Conservation (phyloP, 2,797 vertebrate species). For the Cichlasoma orientale region DNA sequence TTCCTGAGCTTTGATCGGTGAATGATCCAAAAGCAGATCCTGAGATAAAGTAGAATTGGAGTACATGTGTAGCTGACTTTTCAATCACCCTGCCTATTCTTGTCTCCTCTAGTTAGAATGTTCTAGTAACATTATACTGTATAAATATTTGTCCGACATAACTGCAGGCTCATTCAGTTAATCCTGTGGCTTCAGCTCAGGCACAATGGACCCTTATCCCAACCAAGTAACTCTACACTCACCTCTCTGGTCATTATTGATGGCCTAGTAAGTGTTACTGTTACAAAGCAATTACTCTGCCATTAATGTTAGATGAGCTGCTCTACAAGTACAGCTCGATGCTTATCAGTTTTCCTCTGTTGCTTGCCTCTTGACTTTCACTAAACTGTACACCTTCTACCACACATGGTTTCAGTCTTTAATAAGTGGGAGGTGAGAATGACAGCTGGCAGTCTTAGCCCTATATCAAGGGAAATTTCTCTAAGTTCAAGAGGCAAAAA, state of each 20-base stretch:
- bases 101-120: constrained; percentile 75
- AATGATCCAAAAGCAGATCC: constrained; percentile 68
- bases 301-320: constrained; percentile 85
- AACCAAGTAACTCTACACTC: constrained; percentile 77
- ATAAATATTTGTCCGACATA: constrained; percentile 85
- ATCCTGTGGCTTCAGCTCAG: constrained; percentile 69
- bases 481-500: constrained; percentile 81
- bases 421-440: constrained; percentile 72
- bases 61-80: constrained; percentile 81
- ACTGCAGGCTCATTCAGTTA: constrained; percentile 76
- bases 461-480: constrained; percentile 50
- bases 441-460: constrained; percentile 76
- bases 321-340: constrained; percentile 77
- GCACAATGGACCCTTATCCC: constrained; percentile 68
- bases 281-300: constrained; percentile 88
- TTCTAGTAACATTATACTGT: constrained; percentile 79
- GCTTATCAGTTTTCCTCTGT: constrained; percentile 76
- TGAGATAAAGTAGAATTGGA: constrained; percentile 74
- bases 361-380: constrained; percentile 73
- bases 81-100: constrained; percentile 82
- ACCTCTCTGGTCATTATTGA: constrained; percentile 81
- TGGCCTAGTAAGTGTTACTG: constrained; percentile 85
- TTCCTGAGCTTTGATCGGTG: constrained; percentile 72
- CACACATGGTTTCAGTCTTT: constrained; percentile 43
- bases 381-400: constrained; percentile 45